A percentile compares a stretch with the other conserved stretches of the same genome.
phyloP scores from a whole-genome alignment of 2,888 invertebrate species.

The Chaetoderma sp. region DNA sequence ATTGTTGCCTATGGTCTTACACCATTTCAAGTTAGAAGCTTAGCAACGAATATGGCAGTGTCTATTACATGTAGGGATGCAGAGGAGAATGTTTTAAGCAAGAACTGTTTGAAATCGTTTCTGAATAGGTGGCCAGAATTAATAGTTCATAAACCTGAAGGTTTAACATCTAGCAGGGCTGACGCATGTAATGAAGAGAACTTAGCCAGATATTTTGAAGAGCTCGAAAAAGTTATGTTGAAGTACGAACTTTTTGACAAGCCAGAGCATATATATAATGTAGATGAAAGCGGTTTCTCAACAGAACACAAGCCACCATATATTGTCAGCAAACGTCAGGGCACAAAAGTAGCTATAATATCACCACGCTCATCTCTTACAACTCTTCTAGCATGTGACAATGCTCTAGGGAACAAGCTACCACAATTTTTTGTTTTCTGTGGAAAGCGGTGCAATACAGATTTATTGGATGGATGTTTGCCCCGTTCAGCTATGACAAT shows the following conservation, averaged over 20 bases:
- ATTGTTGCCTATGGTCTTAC: background rate
- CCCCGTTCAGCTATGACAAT: too few species aligned
- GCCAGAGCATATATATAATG: background rate
- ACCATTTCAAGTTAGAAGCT: background rate
- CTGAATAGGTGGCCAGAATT: background rate
- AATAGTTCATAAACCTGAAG: background rate
- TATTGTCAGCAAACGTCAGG: too few species aligned
- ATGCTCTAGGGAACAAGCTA: too few species aligned
- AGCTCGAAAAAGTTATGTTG: background rate
- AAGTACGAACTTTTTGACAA: background rate
- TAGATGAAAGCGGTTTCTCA: too few species aligned
- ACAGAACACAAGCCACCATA: too few species aligned
- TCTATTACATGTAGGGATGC: too few species aligned
- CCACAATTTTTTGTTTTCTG: too few species aligned
- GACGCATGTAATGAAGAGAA: background rate
- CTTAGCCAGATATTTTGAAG: background rate
- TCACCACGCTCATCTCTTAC: too few species aligned
- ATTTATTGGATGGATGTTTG: too few species aligned
- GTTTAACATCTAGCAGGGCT: background rate
- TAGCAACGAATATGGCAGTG: background rate
- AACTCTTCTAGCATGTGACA: too few species aligned
- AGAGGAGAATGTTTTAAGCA: background rate
- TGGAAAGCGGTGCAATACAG: too few species aligned
- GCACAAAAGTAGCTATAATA: too few species aligned
- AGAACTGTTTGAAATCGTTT: background rate